Evolutionary conservation across 2,888 invertebrate species (phyloP).

Genomic region (Caenorhabditis sinica): DNA sequence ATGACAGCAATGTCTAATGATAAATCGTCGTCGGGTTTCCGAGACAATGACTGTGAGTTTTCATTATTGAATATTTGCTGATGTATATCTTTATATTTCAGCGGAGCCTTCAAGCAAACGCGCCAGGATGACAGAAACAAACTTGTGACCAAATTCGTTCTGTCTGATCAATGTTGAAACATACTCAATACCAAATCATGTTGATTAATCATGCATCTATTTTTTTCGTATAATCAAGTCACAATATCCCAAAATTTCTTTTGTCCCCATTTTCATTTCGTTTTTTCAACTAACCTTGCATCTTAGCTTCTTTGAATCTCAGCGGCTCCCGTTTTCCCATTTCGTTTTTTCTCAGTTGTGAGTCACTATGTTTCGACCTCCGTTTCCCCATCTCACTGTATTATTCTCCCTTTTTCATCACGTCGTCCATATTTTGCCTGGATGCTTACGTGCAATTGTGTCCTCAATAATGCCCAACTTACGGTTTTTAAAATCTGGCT

Average conservation of each 20-base stretch:
- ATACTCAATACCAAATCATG: slow-evolving; percentile 46
- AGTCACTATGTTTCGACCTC: slow-evolving; percentile 41
- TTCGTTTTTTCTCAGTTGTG: slow-evolving; percentile 33
- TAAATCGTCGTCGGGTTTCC: slow-evolving; percentile 17
- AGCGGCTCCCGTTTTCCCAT: slow-evolving; percentile 13
- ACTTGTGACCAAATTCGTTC: slow-evolving; percentile 6
- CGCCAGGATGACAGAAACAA: slow-evolving; percentile 54
- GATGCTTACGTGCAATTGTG: slow-evolving; percentile 23
- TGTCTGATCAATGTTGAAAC: too few relatives aligned
- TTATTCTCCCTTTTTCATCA: slow-evolving; percentile 17
- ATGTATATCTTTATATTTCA: slow-evolving; percentile 1
- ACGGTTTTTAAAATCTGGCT: slow-evolving; percentile 27
- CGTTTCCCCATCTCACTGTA: slow-evolving; percentile 19
- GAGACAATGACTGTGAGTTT: slow-evolving; percentile 33
- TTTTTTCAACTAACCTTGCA: slow-evolving; percentile 26
- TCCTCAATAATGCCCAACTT: slow-evolving; percentile 10
- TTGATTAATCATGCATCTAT: neutral
- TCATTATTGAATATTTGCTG: neutral
- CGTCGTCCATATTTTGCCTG: slow-evolving; percentile 44
- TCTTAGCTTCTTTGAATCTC: slow-evolving; percentile 52
- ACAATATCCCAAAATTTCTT: slow-evolving; percentile 1
- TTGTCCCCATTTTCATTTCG: neutral
- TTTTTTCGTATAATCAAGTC: neutral
- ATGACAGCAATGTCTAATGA: slow-evolving; percentile 63
- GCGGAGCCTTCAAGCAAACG: slow-evolving; percentile 43